Percentiles rank a stretch among this genome's conserved stretches.
phyloP scores from a whole-genome alignment of 2,888 invertebrate species.

The Hirtodrosophila duncani region DNA sequence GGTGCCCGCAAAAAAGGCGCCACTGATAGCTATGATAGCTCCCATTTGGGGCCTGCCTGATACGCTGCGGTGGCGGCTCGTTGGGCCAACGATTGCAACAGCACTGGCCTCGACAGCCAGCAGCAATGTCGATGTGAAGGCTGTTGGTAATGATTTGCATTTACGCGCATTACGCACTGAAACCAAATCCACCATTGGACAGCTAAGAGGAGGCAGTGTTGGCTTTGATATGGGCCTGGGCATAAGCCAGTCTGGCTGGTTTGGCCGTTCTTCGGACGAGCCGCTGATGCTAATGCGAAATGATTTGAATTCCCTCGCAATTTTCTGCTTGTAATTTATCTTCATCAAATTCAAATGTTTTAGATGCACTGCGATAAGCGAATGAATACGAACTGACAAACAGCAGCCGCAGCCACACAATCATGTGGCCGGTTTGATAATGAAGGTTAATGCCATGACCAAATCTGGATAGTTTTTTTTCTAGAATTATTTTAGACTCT shows the following conservation, averaged over 20 bases:
- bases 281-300: slow-evolving; percentile 49
- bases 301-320: slow-evolving; percentile 46
- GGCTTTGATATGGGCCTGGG: no score
- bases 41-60: slow-evolving; percentile 31
- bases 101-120: slow-evolving; percentile 10
- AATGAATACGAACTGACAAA: slow-evolving; percentile 9
- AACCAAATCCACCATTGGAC: slow-evolving; percentile 20
- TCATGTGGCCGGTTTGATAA: not conserved
- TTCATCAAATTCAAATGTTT: slow-evolving; percentile 52
- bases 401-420: slow-evolving; percentile 6
- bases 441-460: not conserved
- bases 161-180: slow-evolving; percentile 35
- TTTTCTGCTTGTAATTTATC: slow-evolving; percentile 54
- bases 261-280: no score
- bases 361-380: slow-evolving; percentile 31
- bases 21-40: slow-evolving; percentile 37
- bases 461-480: no score
- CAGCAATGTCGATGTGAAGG: slow-evolving; percentile 63
- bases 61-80: not conserved
- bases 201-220: not conserved
- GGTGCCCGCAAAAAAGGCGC: slow-evolving; percentile 27
- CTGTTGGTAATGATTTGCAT: slow-evolving; percentile 66
- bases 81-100: slow-evolving; percentile 17
- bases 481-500: no score
- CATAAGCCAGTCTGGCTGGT: no score